Evolutionary conservation across 2,888 invertebrate genomes (phyloP).

Genomic region (Eulithis prunata): DNA sequence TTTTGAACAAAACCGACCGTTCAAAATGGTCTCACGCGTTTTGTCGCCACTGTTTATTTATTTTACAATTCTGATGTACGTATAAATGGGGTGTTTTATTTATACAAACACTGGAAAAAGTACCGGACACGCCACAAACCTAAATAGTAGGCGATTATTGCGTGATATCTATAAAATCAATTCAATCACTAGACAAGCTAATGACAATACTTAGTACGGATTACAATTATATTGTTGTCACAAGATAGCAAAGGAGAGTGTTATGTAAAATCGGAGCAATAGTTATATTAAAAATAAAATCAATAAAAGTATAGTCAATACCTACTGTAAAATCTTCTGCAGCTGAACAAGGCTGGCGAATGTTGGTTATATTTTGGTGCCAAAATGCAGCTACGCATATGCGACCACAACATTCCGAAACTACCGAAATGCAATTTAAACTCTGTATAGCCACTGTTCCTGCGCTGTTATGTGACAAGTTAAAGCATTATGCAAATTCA

Average conservation of each 20-base stretch:
- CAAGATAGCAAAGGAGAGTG: background rate
- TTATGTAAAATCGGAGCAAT: background rate
- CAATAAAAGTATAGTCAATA: background rate
- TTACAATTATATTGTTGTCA: no score
- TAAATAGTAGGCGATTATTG: background rate
- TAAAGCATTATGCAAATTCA: constrained; percentile 75
- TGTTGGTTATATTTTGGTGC: constrained; percentile 59
- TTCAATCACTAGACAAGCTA: no score
- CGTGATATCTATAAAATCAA: background rate
- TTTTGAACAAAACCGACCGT: constrained; percentile 38
- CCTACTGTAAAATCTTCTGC: constrained; percentile 10
- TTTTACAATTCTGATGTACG: constrained; percentile 4
- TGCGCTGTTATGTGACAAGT: constrained; percentile 70
- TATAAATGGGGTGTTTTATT: constrained; percentile 2
- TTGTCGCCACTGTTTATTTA: constrained; percentile 17
- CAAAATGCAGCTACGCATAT: constrained; percentile 61
- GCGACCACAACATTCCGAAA: constrained; percentile 61
- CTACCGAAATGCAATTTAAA: constrained; percentile 75
- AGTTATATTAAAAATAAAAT: background rate
- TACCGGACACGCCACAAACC: background rate
- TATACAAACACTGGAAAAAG: background rate
- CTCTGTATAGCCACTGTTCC: constrained; percentile 64
- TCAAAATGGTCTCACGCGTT: constrained; percentile 29
- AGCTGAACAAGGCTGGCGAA: constrained; percentile 35
- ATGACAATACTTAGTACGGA: no score